Conservation (phyloP, 2,113 vertebrate species). For the Dendrocopos noguchii region DNA sequence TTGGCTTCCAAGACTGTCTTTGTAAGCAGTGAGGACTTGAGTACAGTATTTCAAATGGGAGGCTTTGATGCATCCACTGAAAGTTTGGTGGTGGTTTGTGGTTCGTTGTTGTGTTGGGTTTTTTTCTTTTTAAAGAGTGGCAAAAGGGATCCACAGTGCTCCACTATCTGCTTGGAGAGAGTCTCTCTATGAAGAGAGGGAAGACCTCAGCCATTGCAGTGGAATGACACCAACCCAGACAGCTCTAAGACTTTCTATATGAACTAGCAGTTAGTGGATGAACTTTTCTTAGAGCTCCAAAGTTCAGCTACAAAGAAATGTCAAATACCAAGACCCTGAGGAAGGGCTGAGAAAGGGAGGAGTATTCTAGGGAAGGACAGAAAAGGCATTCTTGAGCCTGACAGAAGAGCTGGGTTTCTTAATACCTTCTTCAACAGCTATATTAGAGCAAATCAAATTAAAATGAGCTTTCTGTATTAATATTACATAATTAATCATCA, state of each 20-base stretch:
- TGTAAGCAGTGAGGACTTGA: not conserved
- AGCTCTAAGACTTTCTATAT: not conserved
- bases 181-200: not conserved
- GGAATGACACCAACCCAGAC: not conserved
- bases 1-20: conserved; percentile 15
- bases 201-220: not conserved
- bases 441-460: not conserved
- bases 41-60: not conserved
- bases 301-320: not conserved
- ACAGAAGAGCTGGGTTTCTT: not conserved
- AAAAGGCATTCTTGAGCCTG: not conserved
- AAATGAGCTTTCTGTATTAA: not conserved
- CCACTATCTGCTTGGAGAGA: not conserved
- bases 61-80: not conserved
- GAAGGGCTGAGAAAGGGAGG: not conserved
- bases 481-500: not conserved
- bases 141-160: not conserved
- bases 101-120: too few species aligned
- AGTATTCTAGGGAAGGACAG: not conserved
- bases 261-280: not conserved
- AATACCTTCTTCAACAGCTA: not conserved
- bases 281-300: not conserved
- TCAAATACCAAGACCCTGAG: not conserved
- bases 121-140: not conserved
- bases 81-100: not conserved